Evolutionary conservation across 2,888 invertebrate species (phyloP).

Genomic region (Crocallis elinguaria): DNA sequence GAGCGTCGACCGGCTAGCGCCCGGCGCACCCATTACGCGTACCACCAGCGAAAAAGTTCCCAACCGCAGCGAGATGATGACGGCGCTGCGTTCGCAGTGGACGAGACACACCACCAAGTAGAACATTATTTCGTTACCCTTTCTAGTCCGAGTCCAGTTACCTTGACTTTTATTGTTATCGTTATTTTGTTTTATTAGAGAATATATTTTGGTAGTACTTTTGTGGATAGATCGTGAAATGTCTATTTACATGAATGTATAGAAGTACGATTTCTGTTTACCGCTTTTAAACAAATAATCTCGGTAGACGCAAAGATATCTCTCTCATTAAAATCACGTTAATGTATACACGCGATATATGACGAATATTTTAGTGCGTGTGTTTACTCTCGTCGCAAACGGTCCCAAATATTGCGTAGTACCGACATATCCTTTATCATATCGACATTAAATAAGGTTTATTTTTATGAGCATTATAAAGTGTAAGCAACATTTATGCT

Average conservation of each 20-base stretch:
- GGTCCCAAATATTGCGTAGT: slow-evolving; percentile 19
- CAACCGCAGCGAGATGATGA: slow-evolving; percentile 93
- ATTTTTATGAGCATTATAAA: slow-evolving; percentile 57
- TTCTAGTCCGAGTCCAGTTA: slow-evolving; percentile 53
- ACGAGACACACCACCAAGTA: slow-evolving; percentile 95
- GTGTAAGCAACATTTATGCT: slow-evolving; percentile 49
- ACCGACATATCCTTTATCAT: slow-evolving; percentile 66
- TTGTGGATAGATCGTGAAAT: slow-evolving; percentile 8
- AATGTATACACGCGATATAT: slow-evolving; percentile 13
- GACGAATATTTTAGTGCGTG: slow-evolving; percentile 8
- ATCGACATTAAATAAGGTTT: slow-evolving; percentile 61
- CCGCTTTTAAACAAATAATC: neutral
- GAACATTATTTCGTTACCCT: slow-evolving; percentile 39
- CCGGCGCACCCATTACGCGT: slow-evolving; percentile 88
- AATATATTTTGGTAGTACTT: slow-evolving; percentile 9
- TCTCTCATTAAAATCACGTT: slow-evolving; percentile 27
- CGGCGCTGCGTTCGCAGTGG: slow-evolving; percentile 92
- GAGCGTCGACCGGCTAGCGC: slow-evolving; percentile 78
- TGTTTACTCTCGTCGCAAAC: slow-evolving; percentile 7
- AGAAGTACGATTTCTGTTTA: slow-evolving; percentile 31
- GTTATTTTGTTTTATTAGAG: slow-evolving; percentile 36
- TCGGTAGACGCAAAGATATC: slow-evolving; percentile 16
- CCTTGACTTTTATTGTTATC: slow-evolving; percentile 44
- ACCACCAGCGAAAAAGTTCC: slow-evolving; percentile 95
- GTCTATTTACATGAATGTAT: slow-evolving; percentile 27